Evolutionary conservation across 2,113 vertebrate species (phyloP).

Genomic region (Sminthopsis crassicaudata): DNA sequence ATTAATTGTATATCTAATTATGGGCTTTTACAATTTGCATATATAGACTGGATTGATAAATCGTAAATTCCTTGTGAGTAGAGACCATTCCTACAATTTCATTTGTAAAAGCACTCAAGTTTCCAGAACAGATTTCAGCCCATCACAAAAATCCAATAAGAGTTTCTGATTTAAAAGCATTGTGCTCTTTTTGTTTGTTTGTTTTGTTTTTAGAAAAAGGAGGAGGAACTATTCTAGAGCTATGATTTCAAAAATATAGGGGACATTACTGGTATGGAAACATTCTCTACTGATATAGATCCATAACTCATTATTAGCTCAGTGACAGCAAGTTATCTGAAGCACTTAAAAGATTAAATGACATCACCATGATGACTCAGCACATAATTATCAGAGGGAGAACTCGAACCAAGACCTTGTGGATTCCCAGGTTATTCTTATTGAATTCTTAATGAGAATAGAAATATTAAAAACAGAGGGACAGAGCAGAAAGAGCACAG

Average conservation of each 20-base stretch:
- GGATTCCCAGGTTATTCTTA: not conserved
- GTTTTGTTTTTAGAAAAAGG: not conserved
- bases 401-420: not conserved
- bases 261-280: not conserved
- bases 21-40: constrained; percentile 3
- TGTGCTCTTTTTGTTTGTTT: not conserved
- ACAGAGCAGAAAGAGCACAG: not conserved
- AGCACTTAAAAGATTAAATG: not conserved
- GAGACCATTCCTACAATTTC: not conserved
- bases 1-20: constrained; percentile 13
- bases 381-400: not conserved
- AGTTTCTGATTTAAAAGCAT: not conserved
- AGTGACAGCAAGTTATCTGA: not conserved
- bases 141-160: not conserved
- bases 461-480: not conserved
- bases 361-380: not conserved
- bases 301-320: not conserved
- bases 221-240: not conserved
- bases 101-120: constrained; percentile 14
- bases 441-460: not conserved
- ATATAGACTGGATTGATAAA: constrained; percentile 20
- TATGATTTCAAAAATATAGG: not conserved
- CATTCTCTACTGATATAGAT: no score
- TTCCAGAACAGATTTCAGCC: constrained; percentile 3
- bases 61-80: not conserved